Conservation (phyloP, 2,797 vertebrate species). For the Neopelma chrysocephalum region DNA sequence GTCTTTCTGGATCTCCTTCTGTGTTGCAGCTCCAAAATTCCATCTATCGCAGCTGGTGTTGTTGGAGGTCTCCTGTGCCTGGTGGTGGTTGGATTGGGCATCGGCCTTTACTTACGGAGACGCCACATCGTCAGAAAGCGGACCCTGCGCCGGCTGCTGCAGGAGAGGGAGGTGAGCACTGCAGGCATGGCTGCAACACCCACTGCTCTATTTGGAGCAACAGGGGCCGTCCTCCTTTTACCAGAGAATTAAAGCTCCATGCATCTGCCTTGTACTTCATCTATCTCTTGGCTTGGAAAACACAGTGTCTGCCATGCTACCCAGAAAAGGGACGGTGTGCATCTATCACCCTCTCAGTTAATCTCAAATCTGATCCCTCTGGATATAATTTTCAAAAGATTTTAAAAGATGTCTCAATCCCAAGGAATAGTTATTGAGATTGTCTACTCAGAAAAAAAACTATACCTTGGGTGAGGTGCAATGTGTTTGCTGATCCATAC, state of each 20-base stretch:
- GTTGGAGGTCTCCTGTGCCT: constrained; percentile 88
- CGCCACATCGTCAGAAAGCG: constrained; percentile 93
- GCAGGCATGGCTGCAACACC: fast-evolving
- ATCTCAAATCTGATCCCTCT: background rate
- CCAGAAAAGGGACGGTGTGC: fast-evolving
- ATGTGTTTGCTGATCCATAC: background rate
- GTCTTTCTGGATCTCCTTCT: background rate
- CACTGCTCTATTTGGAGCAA: fast-evolving
- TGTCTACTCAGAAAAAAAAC: background rate
- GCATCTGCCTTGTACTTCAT: background rate
- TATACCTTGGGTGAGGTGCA: background rate
- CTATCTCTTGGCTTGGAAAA: background rate
- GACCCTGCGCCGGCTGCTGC: constrained; percentile 90
- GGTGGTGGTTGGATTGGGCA: constrained; percentile 82
- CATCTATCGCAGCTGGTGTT: constrained; percentile 88
- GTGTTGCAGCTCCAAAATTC: constrained; percentile 79
- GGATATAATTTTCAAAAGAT: background rate
- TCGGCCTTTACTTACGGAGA: constrained; percentile 87
- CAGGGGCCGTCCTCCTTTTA: fast-evolving
- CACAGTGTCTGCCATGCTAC: fast-evolving
- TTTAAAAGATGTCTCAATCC: background rate
- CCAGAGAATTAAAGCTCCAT: background rate
- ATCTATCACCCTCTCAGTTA: background rate
- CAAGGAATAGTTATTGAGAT: background rate
- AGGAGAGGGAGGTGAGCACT: constrained; percentile 87